These are phyloP conservation scores for Acholoe squamosa DNA, from an alignment of 2,888 invertebrate genomes.

Conservation along the genomic window DNA sequence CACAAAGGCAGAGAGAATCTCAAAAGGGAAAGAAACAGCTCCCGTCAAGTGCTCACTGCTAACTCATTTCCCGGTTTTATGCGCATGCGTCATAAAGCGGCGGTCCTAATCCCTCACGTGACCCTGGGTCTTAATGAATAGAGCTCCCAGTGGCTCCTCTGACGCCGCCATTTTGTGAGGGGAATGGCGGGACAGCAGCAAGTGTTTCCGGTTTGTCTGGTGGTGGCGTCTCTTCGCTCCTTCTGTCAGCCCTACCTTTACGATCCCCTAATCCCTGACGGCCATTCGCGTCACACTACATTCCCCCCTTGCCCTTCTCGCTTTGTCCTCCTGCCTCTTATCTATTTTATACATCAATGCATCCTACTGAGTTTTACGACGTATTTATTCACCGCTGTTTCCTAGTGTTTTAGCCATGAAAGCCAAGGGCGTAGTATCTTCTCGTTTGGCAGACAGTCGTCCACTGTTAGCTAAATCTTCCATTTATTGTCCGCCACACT, in stretches of 20 bases:
- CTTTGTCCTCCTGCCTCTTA: slow-evolving; percentile 38
- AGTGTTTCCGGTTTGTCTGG: slow-evolving; percentile 55
- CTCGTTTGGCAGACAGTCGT: slow-evolving; percentile 33
- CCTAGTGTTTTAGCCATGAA: slow-evolving; percentile 44
- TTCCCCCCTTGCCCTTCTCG: background rate
- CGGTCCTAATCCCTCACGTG: slow-evolving; percentile 59
- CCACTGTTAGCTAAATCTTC: slow-evolving; percentile 45
- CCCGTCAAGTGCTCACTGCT: slow-evolving; percentile 35
- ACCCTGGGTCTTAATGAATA: slow-evolving; percentile 53
- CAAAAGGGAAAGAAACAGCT: slow-evolving; percentile 39
- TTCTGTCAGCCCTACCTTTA: background rate
- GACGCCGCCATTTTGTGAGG: slow-evolving; percentile 38
- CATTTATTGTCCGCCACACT: slow-evolving; percentile 47
- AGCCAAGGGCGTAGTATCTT: slow-evolving; percentile 2
- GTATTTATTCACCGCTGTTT: slow-evolving; percentile 50
- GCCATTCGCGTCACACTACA: slow-evolving; percentile 55
- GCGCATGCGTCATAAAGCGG: slow-evolving; percentile 61
- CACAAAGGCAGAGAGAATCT: background rate
- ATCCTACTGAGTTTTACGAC: slow-evolving; percentile 21
- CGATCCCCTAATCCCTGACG: slow-evolving; percentile 48
- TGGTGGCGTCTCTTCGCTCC: background rate
- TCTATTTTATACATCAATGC: slow-evolving; percentile 58
- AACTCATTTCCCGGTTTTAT: slow-evolving; percentile 61
- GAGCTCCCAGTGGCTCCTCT: background rate
- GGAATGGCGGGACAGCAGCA: slow-evolving; percentile 30